A percentile compares a stretch with the other conserved stretches of the same genome.
Evolutionary conservation across 64 coral and sea anemone species (phyloP).

Genomic region (Cladopsammia gracilis): DNA sequence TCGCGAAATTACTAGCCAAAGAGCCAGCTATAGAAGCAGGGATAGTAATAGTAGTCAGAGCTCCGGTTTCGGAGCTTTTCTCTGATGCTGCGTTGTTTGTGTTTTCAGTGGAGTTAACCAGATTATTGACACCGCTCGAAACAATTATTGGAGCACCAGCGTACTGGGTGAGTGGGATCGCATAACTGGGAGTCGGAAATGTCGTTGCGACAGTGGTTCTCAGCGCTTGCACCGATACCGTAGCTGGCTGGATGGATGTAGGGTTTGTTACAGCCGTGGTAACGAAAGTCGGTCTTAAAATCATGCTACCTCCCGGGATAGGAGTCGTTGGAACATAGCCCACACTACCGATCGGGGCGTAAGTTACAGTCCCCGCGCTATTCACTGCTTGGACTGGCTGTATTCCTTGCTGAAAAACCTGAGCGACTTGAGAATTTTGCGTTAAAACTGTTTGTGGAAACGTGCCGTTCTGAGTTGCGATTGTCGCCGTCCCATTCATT

Average conservation of each 20-base stretch:
- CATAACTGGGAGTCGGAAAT: slow-evolving; percentile 87
- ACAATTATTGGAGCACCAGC: slow-evolving; percentile 75
- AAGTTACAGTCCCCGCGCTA: slow-evolving; percentile 68
- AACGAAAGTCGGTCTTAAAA: slow-evolving; percentile 93
- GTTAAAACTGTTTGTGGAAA: slow-evolving; percentile 70
- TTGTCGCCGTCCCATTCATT: slow-evolving; percentile 84
- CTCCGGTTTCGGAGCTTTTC: slow-evolving; percentile 76
- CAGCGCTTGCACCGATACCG: slow-evolving; percentile 83
- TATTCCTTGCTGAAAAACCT: slow-evolving; percentile 80
- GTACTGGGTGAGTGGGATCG: slow-evolving; percentile 88
- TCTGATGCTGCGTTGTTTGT: slow-evolving; percentile 52
- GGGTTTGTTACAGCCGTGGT: slow-evolving; percentile 75
- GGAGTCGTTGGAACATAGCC: slow-evolving; percentile 83
- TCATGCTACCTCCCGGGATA: slow-evolving; percentile 94
- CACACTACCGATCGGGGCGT: slow-evolving; percentile 85
- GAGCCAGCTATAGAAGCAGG: slow-evolving; percentile 57
- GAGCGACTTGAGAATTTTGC: slow-evolving; percentile 80
- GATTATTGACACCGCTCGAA: slow-evolving; percentile 75
- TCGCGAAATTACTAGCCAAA: slow-evolving; percentile 59
- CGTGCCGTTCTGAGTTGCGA: slow-evolving; percentile 78
- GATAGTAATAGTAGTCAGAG: slow-evolving; percentile 64
- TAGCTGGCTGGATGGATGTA: slow-evolving; percentile 61
- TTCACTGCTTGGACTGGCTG: slow-evolving; percentile 72
- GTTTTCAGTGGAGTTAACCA: slow-evolving; percentile 69
- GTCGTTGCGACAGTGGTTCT: slow-evolving; percentile 81